Conservation (phyloP, 2,888 invertebrate genomes). For the Epicampocera succincta region DNA sequence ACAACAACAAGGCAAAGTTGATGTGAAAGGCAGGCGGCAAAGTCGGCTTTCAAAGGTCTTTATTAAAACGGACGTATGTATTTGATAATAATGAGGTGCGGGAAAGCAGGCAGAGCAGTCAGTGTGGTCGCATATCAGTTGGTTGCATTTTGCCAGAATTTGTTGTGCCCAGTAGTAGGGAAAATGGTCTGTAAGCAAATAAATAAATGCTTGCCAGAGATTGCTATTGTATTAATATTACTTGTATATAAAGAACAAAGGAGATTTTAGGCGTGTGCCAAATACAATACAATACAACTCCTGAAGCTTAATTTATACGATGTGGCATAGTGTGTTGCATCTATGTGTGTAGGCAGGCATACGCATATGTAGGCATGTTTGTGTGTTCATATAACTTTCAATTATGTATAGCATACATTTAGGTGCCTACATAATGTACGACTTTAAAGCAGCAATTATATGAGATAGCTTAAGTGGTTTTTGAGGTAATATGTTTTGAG, state of each 20-base stretch:
- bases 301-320: slow-evolving; percentile 62
- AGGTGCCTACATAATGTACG: slow-evolving; percentile 29
- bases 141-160: background rate
- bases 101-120: slow-evolving; percentile 26
- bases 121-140: background rate
- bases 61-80: slow-evolving; percentile 64
- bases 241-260: slow-evolving; percentile 53
- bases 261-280: slow-evolving; percentile 58
- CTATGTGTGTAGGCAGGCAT: background rate
- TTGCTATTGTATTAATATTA: slow-evolving; percentile 36
- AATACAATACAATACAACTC: slow-evolving; percentile 62
- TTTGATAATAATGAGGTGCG: slow-evolving; percentile 30
- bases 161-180: background rate
- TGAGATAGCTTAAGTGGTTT: slow-evolving; percentile 64
- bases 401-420: slow-evolving; percentile 46
- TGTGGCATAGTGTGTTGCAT: background rate
- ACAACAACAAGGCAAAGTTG: background rate
- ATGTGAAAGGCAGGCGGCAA: slow-evolving; percentile 19
- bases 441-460: slow-evolving; percentile 56
- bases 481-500: slow-evolving; percentile 65
- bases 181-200: slow-evolving; percentile 6
- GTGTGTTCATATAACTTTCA: slow-evolving; percentile 11
- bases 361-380: background rate
- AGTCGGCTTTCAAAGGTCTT: slow-evolving; percentile 65
- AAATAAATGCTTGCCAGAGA: background rate